Conservation (phyloP, 35 echinoderm and acorn worm species). For the Apostichopus japonicus region DNA sequence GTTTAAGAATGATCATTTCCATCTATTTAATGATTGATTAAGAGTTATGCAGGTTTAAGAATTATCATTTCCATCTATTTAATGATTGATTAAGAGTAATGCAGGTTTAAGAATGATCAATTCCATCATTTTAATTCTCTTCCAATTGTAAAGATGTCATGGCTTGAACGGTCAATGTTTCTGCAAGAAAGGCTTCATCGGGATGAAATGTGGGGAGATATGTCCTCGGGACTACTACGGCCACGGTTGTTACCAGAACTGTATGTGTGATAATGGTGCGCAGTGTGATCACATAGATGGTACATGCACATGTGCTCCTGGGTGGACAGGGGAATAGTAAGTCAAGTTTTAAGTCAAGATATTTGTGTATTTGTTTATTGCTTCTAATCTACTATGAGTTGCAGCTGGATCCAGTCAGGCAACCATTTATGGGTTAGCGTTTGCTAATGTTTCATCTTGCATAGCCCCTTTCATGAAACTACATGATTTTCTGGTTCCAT, state of each 20-base stretch:
- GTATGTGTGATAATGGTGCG: constrained; percentile 73
- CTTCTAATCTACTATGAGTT: neutral
- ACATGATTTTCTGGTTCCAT: no score
- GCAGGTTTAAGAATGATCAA: no score
- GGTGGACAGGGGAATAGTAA: constrained; percentile 80
- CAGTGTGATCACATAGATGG: constrained; percentile 67
- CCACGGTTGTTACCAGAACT: constrained; percentile 57
- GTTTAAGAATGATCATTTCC: no score
- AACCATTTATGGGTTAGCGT: no score
- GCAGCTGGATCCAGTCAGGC: no score
- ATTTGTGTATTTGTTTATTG: neutral
- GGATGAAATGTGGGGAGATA: constrained; percentile 59
- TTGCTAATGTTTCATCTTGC: no score
- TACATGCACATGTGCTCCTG: constrained; percentile 71
- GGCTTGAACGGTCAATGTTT: constrained; percentile 70
- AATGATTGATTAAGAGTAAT: no score
- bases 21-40: no score
- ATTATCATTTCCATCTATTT: no score
- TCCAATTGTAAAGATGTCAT: constrained; percentile 63
- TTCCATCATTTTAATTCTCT: no score
- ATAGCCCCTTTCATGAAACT: no score
- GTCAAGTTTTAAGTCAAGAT: neutral
- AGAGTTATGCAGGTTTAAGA: no score
- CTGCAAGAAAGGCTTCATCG: constrained; percentile 84
- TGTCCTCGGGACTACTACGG: constrained; percentile 68